A percentile compares a stretch with the other conserved stretches of the same genome.
These are phyloP conservation scores for Oasisia sp. DNA, from an alignment of 2,888 invertebrate genomes.

Conservation along the genomic window DNA sequence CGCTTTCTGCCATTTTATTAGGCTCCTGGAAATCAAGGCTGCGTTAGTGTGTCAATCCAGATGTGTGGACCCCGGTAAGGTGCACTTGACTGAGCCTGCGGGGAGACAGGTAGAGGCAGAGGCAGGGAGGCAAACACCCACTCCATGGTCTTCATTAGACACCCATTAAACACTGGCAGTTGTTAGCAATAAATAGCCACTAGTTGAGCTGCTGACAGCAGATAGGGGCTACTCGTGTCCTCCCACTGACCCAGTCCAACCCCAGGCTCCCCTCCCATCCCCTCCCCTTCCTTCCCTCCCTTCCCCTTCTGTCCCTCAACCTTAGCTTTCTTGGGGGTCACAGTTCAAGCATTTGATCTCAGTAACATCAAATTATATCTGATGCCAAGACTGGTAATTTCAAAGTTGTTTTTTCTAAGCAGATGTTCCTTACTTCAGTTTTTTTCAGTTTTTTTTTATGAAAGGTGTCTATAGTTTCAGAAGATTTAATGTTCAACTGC, in stretches of 20 bases:
- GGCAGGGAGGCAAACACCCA: not conserved
- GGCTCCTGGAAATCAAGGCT: not conserved
- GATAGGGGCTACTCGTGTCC: not conserved
- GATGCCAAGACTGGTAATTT: no score
- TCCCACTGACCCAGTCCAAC: not conserved
- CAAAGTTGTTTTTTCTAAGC: no score
- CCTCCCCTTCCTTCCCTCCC: no score
- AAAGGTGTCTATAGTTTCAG: no score
- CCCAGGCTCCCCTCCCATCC: not conserved
- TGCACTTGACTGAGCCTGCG: not conserved
- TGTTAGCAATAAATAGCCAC: conserved; percentile 13
- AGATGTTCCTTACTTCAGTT: no score
- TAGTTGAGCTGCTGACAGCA: conserved; percentile 3
- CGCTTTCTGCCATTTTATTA: not conserved
- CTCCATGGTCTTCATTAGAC: not conserved
- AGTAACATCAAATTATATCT: no score
- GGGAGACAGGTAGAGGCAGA: not conserved
- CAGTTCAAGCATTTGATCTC: no score
- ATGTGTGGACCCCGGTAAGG: not conserved
- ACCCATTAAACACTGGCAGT: not conserved
- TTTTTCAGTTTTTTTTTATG: no score
- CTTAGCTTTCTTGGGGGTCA: no score
- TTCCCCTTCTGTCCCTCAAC: no score
- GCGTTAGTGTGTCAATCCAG: not conserved
- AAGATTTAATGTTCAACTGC: not conserved